phyloP scores from a whole-genome alignment of 2,888 invertebrate genomes.

The Craniophora ligustri region DNA sequence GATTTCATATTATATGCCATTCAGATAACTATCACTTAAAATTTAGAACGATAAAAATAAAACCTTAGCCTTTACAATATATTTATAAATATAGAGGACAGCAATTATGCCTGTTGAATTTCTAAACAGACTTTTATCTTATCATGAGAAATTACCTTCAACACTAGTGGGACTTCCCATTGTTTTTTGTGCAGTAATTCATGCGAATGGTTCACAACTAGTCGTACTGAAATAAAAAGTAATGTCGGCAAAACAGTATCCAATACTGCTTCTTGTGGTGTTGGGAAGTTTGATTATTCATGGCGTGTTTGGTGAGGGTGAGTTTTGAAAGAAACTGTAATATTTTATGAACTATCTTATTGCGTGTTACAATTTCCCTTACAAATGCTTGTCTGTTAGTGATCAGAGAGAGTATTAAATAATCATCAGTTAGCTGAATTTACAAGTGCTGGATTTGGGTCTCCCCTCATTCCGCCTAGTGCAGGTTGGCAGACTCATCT shows the following conservation, averaged over 20 bases:
- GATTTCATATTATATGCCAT: too few relatives aligned
- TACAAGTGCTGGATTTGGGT: too few relatives aligned
- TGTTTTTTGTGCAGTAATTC: conserved; percentile 27
- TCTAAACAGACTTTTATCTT: conserved; percentile 37
- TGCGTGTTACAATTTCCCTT: too few relatives aligned
- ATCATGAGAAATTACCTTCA: conserved; percentile 20
- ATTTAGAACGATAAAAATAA: too few relatives aligned
- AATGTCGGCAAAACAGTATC: conserved; percentile 7
- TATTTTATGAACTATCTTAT: neutral
- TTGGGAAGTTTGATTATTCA: conserved; percentile 11
- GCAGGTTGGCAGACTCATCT: too few relatives aligned
- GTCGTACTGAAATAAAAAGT: conserved; percentile 18
- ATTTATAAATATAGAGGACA: neutral
- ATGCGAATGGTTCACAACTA: conserved; percentile 13
- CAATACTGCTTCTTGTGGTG: conserved; percentile 2
- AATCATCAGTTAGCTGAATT: too few relatives aligned
- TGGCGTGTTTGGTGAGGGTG: conserved; percentile 18
- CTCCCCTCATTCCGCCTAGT: too few relatives aligned
- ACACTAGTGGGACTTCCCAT: neutral
- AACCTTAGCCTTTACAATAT: too few relatives aligned
- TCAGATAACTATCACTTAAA: too few relatives aligned
- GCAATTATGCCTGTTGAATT: conserved; percentile 27
- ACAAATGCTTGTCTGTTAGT: too few relatives aligned
- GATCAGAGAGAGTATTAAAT: too few relatives aligned
- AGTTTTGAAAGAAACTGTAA: neutral